phyloP scores from a whole-genome alignment of 2,113 vertebrate genomes.

The Rattus norvegicus region GRCr8 NC_086023.1:65769501-65770000 shows the following conservation, averaged over 20 bases:
- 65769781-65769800: not conserved
- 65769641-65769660: not conserved
- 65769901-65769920: not conserved
- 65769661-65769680: not conserved
- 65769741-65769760: not conserved
- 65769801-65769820: not conserved
- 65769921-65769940: not conserved
- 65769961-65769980: not conserved
- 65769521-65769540: not conserved
- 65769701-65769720: not conserved
- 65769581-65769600: not conserved
- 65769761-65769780: not conserved
- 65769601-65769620: not conserved
- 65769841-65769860: not conserved
- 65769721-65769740: too few relatives aligned
- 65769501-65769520: not conserved
- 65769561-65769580: not conserved
- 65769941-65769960: not conserved
- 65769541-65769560: not conserved
- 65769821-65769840: not conserved
- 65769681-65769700: not conserved
- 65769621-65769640: not conserved
- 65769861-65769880: not conserved
- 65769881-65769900: not conserved
- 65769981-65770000: not conserved